These are phyloP conservation scores for Drusus annulatus DNA, from an alignment of 1,140 invertebrate species.

Conservation along the genomic window DNA sequence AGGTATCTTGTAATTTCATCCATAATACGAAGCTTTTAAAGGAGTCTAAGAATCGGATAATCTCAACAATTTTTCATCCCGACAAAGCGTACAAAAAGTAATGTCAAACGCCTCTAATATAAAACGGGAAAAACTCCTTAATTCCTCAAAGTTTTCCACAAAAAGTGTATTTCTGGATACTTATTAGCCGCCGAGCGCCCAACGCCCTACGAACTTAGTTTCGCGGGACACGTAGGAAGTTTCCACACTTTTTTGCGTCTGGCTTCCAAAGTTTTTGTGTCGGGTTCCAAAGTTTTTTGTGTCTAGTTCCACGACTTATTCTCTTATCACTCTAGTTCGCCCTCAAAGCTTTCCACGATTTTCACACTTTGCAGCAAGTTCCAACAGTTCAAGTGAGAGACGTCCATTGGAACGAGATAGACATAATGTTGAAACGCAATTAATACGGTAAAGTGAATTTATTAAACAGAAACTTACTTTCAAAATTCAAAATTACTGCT, in stretches of 20 bases:
- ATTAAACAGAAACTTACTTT: too few species aligned
- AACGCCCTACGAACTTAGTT: not conserved
- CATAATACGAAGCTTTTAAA: too few species aligned
- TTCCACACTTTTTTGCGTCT: conserved; percentile 13
- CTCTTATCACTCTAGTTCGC: conserved; percentile 42
- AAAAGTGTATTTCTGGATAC: conserved; percentile 17
- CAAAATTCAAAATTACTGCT: too few species aligned
- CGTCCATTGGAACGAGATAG: too few species aligned
- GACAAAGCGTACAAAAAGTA: not conserved
- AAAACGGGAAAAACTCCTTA: not conserved
- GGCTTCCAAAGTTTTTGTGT: conserved; percentile 34
- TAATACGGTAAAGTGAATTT: not conserved
- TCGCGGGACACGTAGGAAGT: conserved; percentile 15
- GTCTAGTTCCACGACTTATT: conserved; percentile 35
- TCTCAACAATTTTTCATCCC: too few species aligned
- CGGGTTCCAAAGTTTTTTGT: conserved; percentile 33
- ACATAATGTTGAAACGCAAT: not conserved
- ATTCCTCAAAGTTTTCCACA: conserved; percentile 21
- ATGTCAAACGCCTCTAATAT: not conserved
- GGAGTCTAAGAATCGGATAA: too few species aligned
- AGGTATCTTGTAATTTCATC: too few species aligned
- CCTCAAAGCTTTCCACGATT: not conserved
- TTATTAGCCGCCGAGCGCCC: conserved; percentile 15
- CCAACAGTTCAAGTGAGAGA: too few species aligned
- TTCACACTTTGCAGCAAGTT: too few species aligned